A percentile compares a stretch with the other conserved stretches of the same genome.
phyloP scores from a whole-genome alignment of 2,113 vertebrate genomes.

The Protomyctophum bolini region DNA sequence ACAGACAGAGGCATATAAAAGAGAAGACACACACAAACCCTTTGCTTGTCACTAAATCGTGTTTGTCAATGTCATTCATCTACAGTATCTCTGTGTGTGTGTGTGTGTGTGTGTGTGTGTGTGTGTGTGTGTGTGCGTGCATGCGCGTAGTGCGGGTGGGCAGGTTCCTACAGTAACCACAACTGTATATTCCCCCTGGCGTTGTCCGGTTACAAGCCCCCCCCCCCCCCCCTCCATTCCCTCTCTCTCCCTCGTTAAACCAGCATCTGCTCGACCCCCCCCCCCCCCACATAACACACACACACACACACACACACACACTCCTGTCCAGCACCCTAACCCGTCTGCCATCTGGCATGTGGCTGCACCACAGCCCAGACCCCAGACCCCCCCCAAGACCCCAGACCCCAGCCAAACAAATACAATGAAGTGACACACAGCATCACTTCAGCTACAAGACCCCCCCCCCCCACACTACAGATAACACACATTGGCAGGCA shows the following conservation, averaged over 20 bases:
- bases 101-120: background rate
- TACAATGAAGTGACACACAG: too few species aligned
- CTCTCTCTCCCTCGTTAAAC: slow-evolving; percentile 64
- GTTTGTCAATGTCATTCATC: too few species aligned
- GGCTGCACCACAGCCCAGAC: slow-evolving; percentile 55
- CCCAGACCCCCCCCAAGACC: slow-evolving; percentile 41
- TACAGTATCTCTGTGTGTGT: background rate
- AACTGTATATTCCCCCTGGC: slow-evolving; percentile 32
- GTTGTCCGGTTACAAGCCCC: slow-evolving; percentile 49
- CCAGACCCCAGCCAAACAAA: background rate
- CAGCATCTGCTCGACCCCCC: slow-evolving; percentile 80
- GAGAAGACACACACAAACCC: too few species aligned
- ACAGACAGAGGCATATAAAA: too few species aligned
- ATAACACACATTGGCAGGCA: too few species aligned
- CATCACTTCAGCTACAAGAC: too few species aligned
- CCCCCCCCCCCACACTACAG: too few species aligned
- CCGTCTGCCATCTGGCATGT: slow-evolving; percentile 76
- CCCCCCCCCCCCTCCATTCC: slow-evolving; percentile 22
- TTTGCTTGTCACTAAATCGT: too few species aligned
- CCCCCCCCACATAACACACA: background rate
- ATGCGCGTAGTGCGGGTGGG: background rate
- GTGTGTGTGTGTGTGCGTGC: background rate
- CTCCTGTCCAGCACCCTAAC: slow-evolving; percentile 20
- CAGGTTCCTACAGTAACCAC: background rate
- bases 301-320: too few species aligned